These are phyloP conservation scores for Dicranocentrus wangi DNA, from an alignment of 2,888 invertebrate genomes.

Conservation along the genomic window DNA sequence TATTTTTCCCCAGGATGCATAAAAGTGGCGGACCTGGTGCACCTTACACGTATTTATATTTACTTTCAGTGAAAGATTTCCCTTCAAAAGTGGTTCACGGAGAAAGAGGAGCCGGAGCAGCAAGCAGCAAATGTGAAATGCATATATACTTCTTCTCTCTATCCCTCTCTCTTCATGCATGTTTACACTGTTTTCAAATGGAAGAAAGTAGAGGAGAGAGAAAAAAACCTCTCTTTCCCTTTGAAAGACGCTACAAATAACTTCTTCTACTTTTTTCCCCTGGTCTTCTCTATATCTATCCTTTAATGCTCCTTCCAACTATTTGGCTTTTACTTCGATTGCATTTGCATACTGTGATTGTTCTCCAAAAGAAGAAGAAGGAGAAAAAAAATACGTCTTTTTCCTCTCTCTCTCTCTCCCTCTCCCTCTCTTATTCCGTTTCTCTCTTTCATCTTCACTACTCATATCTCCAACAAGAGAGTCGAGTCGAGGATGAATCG, in stretches of 20 bases:
- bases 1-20: too few species aligned
- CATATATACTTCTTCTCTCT: neutral
- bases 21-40: too few species aligned
- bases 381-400: too few species aligned
- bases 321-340: conserved; percentile 45
- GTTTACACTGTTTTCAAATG: conserved; percentile 13
- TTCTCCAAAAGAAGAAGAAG: conserved; percentile 32
- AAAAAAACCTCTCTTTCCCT: neutral
- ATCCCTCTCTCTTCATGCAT: neutral
- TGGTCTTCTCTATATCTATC: conserved; percentile 33
- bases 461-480: neutral
- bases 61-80: too few species aligned
- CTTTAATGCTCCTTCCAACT: conserved; percentile 43
- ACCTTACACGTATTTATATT: too few species aligned
- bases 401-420: conserved; percentile 7
- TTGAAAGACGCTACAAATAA: conserved; percentile 33
- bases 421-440: neutral
- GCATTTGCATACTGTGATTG: conserved; percentile 62
- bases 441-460: conserved; percentile 10
- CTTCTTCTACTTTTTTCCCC: too few species aligned
- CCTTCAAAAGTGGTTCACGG: too few species aligned
- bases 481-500: conserved; percentile 10
- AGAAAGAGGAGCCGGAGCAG: too few species aligned
- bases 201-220: conserved; percentile 7
- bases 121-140: too few species aligned